Base-by-base conservation (phyloP, 2,113 vertebrate genomes). In the Pseudorasbora parva region DNA sequence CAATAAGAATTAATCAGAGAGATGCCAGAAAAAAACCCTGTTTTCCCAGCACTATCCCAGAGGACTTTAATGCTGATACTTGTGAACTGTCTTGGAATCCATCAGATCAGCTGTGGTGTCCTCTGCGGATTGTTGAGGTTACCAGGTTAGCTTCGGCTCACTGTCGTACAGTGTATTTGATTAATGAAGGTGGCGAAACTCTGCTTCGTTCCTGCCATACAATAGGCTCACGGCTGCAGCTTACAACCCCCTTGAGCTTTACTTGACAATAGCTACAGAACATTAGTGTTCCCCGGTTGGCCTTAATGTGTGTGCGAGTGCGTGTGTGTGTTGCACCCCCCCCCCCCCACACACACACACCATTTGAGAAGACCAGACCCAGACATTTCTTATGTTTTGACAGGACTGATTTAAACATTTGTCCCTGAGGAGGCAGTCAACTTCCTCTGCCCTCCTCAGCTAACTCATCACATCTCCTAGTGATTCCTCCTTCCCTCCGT, bases 171-270 rank as follows among this genome's bases (percentile, higher is more conserved):
- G 41, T 64, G 77, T 47, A 11, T 64, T 60, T 83, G 69, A 83
- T 60, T 83, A 83, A 83, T 79, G 75, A 78, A 68, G 78, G 45
- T 8, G n/a, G 15, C 33, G 62, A 56, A 82, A 74, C 49, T 84
- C 74, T 57, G 23, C 76, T 54, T 77, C 60, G 12, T 76, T 56
- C 23, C 60, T 68, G 64, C 14, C 8, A 12, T 78, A 78, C 49
- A 84, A 60, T 78, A 72, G 82, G 83, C 74, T 84, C 64, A 56
- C 2, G 25, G 30, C 82, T 78, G 23, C 37, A 10, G 74, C 83
- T 79, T 79, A 78, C 83, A 78, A 21, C 83, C 71, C 75, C 66
- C 75, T 17, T 84, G 83, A 41, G 74, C 62, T 71, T 84, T 27
- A 45, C 37, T 37, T 54, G 62, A 84, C 74, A 78, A 57, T 59